Evolutionary conservation across 2,113 vertebrate species (phyloP).

Genomic region (Xiphophorus hellerii): DNA sequence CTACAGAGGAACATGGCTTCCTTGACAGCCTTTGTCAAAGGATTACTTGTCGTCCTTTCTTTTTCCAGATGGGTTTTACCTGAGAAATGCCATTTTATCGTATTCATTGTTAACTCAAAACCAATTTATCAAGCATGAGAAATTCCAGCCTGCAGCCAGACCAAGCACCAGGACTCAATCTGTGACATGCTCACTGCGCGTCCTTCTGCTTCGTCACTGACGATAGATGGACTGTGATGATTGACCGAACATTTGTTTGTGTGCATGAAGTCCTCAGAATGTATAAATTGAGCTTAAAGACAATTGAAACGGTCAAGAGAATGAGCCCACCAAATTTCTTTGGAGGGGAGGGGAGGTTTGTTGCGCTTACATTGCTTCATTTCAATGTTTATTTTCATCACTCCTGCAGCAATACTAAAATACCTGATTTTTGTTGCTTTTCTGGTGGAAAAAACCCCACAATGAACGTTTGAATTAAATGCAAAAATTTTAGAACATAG

Average conservation of each 20-base stretch:
- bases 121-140: conserved; percentile 41
- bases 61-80: background rate
- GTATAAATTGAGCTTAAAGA: conserved; percentile 24
- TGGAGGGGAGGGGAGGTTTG: background rate
- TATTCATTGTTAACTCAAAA: conserved; percentile 30
- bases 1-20: conserved; percentile 36
- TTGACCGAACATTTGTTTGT: conserved; percentile 27
- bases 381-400: conserved; percentile 4
- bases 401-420: background rate
- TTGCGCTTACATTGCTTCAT: background rate
- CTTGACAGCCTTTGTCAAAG: conserved; percentile 28
- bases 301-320: conserved; percentile 12
- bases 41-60: conserved; percentile 6
- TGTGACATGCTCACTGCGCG: conserved; percentile 33
- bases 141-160: conserved; percentile 14
- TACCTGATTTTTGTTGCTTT: conserved; percentile 13
- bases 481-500: conserved; percentile 3
- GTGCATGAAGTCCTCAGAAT: conserved; percentile 13
- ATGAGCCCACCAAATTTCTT: conserved; percentile 3
- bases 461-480: conserved; percentile 25
- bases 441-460: background rate
- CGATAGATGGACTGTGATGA: conserved; percentile 12
- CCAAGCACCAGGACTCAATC: conserved; percentile 26
- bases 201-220: conserved; percentile 14
- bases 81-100: conserved; percentile 24